phyloP scores from a whole-genome alignment of 2,888 invertebrate species.

The Tuberolachnus salignus region DNA sequence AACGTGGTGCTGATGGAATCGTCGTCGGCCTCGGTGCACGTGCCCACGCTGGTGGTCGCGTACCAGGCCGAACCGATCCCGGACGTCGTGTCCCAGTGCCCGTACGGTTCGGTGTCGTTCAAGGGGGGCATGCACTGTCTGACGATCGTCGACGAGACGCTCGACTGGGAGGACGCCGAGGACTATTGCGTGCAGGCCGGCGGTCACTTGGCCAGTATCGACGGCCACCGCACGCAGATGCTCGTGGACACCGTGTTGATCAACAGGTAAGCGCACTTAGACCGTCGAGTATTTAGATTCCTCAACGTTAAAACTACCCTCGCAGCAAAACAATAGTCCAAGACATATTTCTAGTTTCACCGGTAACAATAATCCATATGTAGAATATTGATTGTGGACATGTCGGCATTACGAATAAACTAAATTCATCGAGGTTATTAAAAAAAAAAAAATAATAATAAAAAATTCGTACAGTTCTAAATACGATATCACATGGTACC shows the following conservation, averaged over 20 bases:
- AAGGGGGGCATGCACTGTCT: constrained; percentile 70
- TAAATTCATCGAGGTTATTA: too few relatives aligned
- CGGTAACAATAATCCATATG: too few relatives aligned
- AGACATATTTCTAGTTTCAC: too few relatives aligned
- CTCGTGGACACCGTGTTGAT: constrained; percentile 70
- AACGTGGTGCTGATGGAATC: constrained; percentile 64
- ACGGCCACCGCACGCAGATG: constrained; percentile 70
- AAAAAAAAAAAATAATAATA: too few relatives aligned
- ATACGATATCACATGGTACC: too few relatives aligned
- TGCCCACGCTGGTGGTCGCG: constrained; percentile 45
- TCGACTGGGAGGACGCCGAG: constrained; percentile 74
- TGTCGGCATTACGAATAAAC: too few relatives aligned
- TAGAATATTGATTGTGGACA: too few relatives aligned
- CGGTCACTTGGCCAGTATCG: constrained; percentile 73
- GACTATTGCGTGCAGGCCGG: constrained; percentile 67
- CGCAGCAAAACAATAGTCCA: too few relatives aligned
- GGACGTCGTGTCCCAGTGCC: constrained; percentile 71
- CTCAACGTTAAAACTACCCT: too few relatives aligned
- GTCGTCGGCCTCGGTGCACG: constrained; percentile 31
- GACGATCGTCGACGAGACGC: constrained; percentile 67
- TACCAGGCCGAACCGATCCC: constrained; percentile 67
- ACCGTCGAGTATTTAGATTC: too few relatives aligned
- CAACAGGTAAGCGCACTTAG: constrained; percentile 66
- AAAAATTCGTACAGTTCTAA: too few relatives aligned
- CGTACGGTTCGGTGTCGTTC: constrained; percentile 74